These are phyloP conservation scores for Phallusia fumigata DNA, from an alignment of 23 tunicate species.

Conservation along the genomic window DNA sequence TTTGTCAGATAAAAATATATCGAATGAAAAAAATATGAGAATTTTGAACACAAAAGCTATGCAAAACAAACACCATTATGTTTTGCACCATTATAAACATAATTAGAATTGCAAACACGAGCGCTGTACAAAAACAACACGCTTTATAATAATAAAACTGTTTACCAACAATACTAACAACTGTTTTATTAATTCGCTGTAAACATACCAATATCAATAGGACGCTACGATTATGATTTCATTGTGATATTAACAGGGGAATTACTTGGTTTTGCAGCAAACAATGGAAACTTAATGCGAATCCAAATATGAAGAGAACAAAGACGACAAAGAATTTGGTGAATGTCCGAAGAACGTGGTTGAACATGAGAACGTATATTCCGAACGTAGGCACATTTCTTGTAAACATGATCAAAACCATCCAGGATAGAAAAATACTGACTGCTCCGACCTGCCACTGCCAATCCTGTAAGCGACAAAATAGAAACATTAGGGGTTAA, in stretches of 20 bases:
- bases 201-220: background rate
- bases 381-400: slow-evolving; percentile 92
- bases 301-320: slow-evolving; percentile 86
- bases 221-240: no score
- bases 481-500: background rate
- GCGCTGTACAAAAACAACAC: no score
- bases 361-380: slow-evolving; percentile 92
- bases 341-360: slow-evolving; percentile 74
- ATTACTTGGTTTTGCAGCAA: slow-evolving; percentile 89
- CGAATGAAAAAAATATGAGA: no score
- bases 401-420: slow-evolving; percentile 86
- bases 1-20: no score
- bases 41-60: no score
- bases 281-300: slow-evolving; percentile 88
- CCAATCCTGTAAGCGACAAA: slow-evolving; percentile 62
- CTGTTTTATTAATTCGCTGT: no score
- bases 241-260: background rate
- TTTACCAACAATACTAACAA: no score
- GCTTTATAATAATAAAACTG: no score
- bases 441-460: slow-evolving; percentile 97
- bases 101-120: background rate
- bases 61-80: no score
- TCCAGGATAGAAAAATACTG: slow-evolving; percentile 87
- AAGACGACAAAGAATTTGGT: slow-evolving; percentile 66
- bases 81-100: no score